A percentile compares a stretch with the other conserved stretches of the same genome.
Evolutionary conservation across 2,888 invertebrate genomes (phyloP).

Genomic region (Rhynchonema sp.): DNA sequence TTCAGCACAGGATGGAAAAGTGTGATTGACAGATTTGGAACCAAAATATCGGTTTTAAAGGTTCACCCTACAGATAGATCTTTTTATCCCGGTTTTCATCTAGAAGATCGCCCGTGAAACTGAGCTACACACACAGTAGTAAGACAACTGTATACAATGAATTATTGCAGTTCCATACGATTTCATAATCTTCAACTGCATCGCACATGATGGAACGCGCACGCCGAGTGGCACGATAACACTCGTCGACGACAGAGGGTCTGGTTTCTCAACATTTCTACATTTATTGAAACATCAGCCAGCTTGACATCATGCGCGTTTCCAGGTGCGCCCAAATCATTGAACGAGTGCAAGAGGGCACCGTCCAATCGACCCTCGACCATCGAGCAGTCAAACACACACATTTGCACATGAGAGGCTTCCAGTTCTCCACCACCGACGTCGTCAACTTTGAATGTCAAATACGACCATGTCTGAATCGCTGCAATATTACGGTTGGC

Average conservation of each 20-base stretch:
- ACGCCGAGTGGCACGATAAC: slow-evolving; percentile 1
- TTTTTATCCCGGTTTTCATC: too few relatives aligned
- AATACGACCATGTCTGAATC: neutral
- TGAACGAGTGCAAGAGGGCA: neutral
- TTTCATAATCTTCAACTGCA: slow-evolving; percentile 3
- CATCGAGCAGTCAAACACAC: neutral
- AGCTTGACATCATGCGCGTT: too few relatives aligned
- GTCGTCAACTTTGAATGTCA: slow-evolving; percentile 2
- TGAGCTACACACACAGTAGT: too few relatives aligned
- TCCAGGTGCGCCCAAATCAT: slow-evolving; percentile 1
- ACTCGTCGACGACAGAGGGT: slow-evolving; percentile 1
- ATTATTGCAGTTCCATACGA: slow-evolving; percentile 4
- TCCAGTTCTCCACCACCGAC: slow-evolving; percentile 3
- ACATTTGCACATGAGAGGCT: neutral
- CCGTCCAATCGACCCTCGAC: neutral
- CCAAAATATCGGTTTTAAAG: too few relatives aligned
- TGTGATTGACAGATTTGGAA: too few relatives aligned
- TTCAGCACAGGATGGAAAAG: too few relatives aligned
- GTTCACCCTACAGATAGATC: too few relatives aligned
- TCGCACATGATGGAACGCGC: slow-evolving; percentile 4
- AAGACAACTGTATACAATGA: neutral
- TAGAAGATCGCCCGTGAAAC: too few relatives aligned
- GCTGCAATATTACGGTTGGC: slow-evolving; percentile 2
- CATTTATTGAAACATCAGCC: too few relatives aligned
- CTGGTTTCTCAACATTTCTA: neutral